phyloP scores from a whole-genome alignment of 2,888 invertebrate species.

The Archaeoteleia sp. region DNA sequence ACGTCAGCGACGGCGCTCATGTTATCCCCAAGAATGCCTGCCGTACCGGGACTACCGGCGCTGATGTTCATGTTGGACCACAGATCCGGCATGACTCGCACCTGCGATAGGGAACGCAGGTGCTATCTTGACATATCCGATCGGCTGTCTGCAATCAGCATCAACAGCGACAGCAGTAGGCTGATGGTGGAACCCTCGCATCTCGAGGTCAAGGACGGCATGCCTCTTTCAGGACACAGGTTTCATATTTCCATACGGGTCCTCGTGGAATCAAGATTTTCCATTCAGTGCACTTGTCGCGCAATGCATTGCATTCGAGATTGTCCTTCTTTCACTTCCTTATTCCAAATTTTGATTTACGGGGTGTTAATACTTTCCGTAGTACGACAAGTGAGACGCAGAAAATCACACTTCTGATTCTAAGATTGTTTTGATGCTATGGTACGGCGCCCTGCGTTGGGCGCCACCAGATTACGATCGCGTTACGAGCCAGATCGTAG shows the following conservation, averaged over 20 bases:
- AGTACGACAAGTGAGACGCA: too few relatives aligned
- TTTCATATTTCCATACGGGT: constrained; percentile 34
- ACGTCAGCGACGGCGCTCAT: constrained; percentile 67
- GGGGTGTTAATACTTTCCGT: too few relatives aligned
- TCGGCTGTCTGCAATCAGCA: constrained; percentile 45
- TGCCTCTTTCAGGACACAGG: constrained; percentile 63
- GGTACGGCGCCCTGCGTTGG: too few relatives aligned
- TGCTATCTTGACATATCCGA: constrained; percentile 63
- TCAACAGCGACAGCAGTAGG: constrained; percentile 55
- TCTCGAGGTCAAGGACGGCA: constrained; percentile 68
- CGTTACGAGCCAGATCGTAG: too few relatives aligned
- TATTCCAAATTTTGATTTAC: too few relatives aligned
- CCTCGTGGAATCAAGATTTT: constrained; percentile 29
- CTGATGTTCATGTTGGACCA: constrained; percentile 68
- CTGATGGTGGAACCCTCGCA: constrained; percentile 66
- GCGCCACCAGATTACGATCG: too few relatives aligned
- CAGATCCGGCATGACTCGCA: constrained; percentile 69
- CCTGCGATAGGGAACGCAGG: constrained; percentile 66
- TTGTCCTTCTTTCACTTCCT: too few relatives aligned
- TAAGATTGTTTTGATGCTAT: too few relatives aligned
- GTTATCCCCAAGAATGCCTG: constrained; percentile 71
- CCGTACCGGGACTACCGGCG: constrained; percentile 69
- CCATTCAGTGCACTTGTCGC: too few relatives aligned
- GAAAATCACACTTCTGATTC: too few relatives aligned
- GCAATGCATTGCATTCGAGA: too few relatives aligned